A percentile compares a stretch with the other conserved stretches of the same genome.
Conservation (phyloP, 2,113 vertebrate species). For the Crotalus horridus region DNA sequence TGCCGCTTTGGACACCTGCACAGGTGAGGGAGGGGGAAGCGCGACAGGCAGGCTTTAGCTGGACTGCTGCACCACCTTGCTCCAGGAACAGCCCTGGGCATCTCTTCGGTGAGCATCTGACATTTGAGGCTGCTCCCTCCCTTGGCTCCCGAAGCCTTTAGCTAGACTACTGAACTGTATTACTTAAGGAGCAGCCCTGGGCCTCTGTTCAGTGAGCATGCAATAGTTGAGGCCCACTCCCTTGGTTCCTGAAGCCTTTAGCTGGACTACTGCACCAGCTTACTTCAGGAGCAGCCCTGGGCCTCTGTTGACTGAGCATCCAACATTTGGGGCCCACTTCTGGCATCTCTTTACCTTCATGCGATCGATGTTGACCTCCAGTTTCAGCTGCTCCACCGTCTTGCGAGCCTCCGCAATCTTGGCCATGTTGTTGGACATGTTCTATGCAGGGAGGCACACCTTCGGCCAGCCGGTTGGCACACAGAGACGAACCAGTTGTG, state of each 20-base stretch:
- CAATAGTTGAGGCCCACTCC: no score
- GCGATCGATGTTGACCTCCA: slow-evolving; percentile 89
- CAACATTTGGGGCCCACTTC: background rate
- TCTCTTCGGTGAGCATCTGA: background rate
- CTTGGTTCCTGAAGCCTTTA: no score
- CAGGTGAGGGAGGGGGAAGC: background rate
- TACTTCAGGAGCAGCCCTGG: no score
- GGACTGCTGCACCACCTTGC: background rate
- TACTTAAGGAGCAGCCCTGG: background rate
- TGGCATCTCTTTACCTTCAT: slow-evolving; percentile 74
- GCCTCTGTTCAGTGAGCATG: background rate
- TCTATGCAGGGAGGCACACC: background rate
- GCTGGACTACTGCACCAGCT: no score
- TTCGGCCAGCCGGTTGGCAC: background rate
- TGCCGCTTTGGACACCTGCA: slow-evolving; percentile 84
- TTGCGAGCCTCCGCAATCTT: slow-evolving; percentile 89
- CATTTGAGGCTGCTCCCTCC: no score
- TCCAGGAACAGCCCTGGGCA: background rate
- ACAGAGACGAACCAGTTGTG: background rate
- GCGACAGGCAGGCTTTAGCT: background rate
- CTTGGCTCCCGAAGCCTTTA: background rate
- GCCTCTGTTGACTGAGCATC: background rate
- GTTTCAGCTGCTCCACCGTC: slow-evolving; percentile 86
- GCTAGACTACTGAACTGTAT: background rate
- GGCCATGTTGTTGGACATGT: slow-evolving; percentile 91